A percentile compares a stretch with the other conserved stretches of the same genome.
These are phyloP conservation scores for Malachius bipustulatus DNA, from an alignment of 2,888 invertebrate species.

Conservation along the genomic window DNA sequence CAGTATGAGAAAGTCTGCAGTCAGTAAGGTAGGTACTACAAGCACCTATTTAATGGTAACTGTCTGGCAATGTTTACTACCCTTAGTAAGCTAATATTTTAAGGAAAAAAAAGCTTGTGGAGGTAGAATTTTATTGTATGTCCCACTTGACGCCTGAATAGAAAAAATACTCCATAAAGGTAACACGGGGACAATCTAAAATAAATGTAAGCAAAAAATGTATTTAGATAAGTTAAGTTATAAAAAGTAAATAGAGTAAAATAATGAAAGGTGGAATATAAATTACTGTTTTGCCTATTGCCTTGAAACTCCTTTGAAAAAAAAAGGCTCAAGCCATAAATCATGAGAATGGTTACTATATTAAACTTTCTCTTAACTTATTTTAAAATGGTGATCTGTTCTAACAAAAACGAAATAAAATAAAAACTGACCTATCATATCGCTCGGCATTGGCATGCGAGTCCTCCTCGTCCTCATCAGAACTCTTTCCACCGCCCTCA, in stretches of 20 bases:
- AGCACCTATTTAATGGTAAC: too few relatives aligned
- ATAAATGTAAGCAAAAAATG: too few relatives aligned
- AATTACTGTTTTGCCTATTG: too few relatives aligned
- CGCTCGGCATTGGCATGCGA: conserved; percentile 41
- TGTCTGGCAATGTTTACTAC: not conserved
- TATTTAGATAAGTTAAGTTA: too few relatives aligned
- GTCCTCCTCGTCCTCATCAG: conserved; percentile 60
- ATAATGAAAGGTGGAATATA: too few relatives aligned
- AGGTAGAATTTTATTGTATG: conserved; percentile 5
- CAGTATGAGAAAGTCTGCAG: too few relatives aligned
- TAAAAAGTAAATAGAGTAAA: too few relatives aligned
- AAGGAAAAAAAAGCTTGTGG: conserved; percentile 3
- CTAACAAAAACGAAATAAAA: too few relatives aligned
- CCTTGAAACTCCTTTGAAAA: too few relatives aligned
- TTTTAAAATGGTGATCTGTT: not conserved
- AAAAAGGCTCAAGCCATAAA: too few relatives aligned
- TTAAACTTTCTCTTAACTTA: not conserved
- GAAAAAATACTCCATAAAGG: not conserved
- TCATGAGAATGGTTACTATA: too few relatives aligned
- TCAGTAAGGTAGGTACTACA: too few relatives aligned
- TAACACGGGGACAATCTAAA: conserved; percentile 4
- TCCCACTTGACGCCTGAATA: conserved; percentile 5
- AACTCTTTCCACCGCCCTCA: conserved; percentile 45
- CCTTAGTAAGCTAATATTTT: conserved; percentile 7
- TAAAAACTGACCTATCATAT: conserved; percentile 32